phyloP scores from a whole-genome alignment of 2,797 vertebrate genomes.

The Podarcis siculus region DNA sequence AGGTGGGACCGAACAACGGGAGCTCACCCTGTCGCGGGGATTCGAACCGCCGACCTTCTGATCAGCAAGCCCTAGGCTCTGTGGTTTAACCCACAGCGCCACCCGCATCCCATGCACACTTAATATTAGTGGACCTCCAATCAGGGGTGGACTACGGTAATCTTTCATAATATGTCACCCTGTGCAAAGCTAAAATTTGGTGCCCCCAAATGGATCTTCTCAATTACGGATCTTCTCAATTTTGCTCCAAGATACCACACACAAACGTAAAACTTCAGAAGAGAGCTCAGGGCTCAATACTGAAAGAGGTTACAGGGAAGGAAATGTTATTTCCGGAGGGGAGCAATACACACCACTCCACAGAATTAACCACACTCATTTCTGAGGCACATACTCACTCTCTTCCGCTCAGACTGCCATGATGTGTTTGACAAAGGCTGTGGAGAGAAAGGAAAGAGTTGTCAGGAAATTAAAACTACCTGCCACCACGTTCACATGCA shows the following conservation, averaged over 20 bases:
- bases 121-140: not conserved
- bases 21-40: too few species aligned
- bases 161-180: too few species aligned
- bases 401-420: conserved; percentile 73
- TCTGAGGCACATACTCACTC: conserved; percentile 4
- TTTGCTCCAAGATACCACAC: not conserved
- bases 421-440: conserved; percentile 92
- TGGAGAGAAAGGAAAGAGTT: conserved; percentile 74
- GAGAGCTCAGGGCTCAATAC: not conserved
- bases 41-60: too few species aligned
- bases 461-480: not conserved
- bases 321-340: not conserved
- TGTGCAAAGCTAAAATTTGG: too few species aligned
- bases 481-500: not conserved
- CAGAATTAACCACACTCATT: not conserved
- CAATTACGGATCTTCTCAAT: too few species aligned
- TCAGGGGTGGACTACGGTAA: too few species aligned
- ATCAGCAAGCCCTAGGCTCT: too few species aligned
- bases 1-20: too few species aligned
- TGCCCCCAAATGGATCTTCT: too few species aligned
- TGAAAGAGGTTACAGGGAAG: not conserved
- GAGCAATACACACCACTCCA: not conserved
- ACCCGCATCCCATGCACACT: too few species aligned
- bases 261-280: not conserved
- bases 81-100: too few species aligned